phyloP scores from a whole-genome alignment of 1,140 invertebrate genomes.

The Aphelenchoides avenae region DNA sequence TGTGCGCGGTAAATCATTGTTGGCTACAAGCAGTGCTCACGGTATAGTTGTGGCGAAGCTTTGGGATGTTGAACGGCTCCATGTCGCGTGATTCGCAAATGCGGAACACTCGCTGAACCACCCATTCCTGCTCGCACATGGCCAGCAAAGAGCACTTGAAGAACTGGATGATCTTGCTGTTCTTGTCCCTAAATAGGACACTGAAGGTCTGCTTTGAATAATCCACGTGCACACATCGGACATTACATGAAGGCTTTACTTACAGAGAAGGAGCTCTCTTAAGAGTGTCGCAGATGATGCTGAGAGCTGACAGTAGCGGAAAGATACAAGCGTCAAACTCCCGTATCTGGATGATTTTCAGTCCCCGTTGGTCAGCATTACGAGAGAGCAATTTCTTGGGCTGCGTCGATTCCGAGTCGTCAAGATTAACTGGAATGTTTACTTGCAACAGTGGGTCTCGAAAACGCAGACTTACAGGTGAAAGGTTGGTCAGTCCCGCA shows the following conservation, averaged over 20 bases:
- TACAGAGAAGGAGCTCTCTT: no score
- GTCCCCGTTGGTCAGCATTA: slow-evolving; percentile 27
- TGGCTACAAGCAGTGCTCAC: neutral
- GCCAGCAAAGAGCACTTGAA: slow-evolving; percentile 27
- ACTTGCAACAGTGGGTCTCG: no score
- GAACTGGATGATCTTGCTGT: slow-evolving; percentile 4
- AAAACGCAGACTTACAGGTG: no score
- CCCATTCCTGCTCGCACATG: slow-evolving; percentile 52
- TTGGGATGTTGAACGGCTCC: slow-evolving; percentile 27
- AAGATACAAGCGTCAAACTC: slow-evolving; percentile 41
- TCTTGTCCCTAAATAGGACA: slow-evolving; percentile 17
- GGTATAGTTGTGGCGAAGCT: slow-evolving; percentile 24
- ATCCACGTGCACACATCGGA: no score
- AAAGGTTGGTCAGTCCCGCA: no score
- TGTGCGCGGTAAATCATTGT: slow-evolving; percentile 4
- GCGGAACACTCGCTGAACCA: slow-evolving; percentile 37
- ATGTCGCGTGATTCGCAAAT: slow-evolving; percentile 39
- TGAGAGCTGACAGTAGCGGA: slow-evolving; percentile 36
- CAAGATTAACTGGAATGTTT: slow-evolving; percentile 2
- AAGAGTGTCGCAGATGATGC: slow-evolving; percentile 30
- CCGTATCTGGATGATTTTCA: slow-evolving; percentile 39
- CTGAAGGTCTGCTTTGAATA: no score
- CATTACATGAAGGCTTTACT: no score
- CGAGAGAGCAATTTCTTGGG: slow-evolving; percentile 15
- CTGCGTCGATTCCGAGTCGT: slow-evolving; percentile 4